These are phyloP conservation scores for Brachypalpus laphriformis DNA, from an alignment of 2,888 invertebrate species.

Conservation along the genomic window DNA sequence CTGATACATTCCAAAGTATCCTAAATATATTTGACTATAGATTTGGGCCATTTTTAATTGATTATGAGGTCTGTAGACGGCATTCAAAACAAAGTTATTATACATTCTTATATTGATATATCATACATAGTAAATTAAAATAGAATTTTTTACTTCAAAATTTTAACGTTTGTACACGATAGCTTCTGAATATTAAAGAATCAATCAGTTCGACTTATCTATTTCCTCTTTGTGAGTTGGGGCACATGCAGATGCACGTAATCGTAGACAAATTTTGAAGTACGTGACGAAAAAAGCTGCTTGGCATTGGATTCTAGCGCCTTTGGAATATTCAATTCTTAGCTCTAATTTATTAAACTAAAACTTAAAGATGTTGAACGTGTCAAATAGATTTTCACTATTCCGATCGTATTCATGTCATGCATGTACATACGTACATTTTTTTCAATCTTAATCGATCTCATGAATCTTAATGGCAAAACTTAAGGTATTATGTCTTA, in stretches of 20 bases:
- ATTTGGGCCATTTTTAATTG: no score
- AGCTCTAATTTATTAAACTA: background rate
- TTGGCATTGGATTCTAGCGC: background rate
- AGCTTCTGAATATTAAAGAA: no score
- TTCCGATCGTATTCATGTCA: background rate
- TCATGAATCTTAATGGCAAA: background rate
- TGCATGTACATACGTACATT: background rate
- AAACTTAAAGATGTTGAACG: background rate
- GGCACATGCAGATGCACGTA: background rate
- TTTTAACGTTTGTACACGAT: no score
- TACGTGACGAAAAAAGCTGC: background rate
- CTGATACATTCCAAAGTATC: no score
- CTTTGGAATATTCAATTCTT: background rate
- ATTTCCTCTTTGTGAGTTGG: background rate
- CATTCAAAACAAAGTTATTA: no score
- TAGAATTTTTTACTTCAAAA: no score
- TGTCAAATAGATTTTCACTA: background rate
- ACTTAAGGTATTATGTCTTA: background rate
- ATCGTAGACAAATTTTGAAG: background rate
- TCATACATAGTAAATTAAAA: no score
- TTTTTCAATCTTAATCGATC: background rate
- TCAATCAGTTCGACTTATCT: no score
- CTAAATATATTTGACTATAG: no score
- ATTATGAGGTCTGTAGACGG: no score
- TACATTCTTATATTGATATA: no score